These are phyloP conservation scores for Rhea americana DNA, from an alignment of 2,113 vertebrate genomes.

Conservation along the genomic window DNA sequence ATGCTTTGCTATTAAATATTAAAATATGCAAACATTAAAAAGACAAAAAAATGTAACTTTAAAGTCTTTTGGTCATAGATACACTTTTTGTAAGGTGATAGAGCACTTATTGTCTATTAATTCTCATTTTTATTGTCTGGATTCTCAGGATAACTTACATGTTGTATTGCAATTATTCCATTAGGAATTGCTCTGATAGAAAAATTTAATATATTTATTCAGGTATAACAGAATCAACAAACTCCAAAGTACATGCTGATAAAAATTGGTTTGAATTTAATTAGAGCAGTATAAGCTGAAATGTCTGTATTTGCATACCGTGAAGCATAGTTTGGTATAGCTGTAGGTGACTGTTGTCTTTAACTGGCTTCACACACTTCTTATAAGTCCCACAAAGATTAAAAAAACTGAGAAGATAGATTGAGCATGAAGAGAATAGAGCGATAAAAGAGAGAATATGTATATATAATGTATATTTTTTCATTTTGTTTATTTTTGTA, in stretches of 20 bases:
- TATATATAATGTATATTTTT: background rate
- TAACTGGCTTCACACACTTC: background rate
- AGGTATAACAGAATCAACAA: conserved; percentile 40
- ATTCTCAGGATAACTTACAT: conserved; percentile 10
- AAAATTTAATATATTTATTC: conserved; percentile 32
- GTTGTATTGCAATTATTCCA: background rate
- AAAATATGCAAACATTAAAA: background rate
- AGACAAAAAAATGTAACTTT: background rate
- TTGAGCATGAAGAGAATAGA: background rate
- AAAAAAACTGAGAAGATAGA: background rate
- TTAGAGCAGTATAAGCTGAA: conserved; percentile 12
- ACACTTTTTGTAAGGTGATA: background rate
- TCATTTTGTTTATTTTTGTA: background rate
- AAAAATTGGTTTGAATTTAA: conserved; percentile 7
- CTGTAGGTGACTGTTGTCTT: background rate
- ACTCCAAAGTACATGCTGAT: background rate
- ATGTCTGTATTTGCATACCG: conserved; percentile 9
- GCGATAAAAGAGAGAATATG: background rate
- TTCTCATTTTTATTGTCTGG: background rate
- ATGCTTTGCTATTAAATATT: background rate
- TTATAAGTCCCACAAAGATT: background rate
- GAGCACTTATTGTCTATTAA: background rate
- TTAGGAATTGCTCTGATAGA: conserved; percentile 43
- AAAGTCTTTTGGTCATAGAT: background rate
- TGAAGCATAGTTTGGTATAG: background rate